A percentile compares a stretch with the other conserved stretches of the same genome.
These are phyloP conservation scores for Lacerta agilis DNA, from an alignment of 2,797 vertebrate genomes.

Conservation along the genomic window DNA sequence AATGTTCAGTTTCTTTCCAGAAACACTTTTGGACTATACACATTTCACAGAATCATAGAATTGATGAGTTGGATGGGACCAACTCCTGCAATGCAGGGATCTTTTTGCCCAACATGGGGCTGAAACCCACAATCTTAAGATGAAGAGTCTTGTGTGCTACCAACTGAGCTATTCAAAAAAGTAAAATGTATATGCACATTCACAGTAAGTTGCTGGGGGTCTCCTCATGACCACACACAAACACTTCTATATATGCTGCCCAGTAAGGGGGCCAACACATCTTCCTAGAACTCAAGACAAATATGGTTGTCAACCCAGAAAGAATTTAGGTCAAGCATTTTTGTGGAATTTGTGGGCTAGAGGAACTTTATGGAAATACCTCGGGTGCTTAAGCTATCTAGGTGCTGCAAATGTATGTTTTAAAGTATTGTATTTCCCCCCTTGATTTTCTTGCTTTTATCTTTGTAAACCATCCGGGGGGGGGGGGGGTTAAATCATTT, in stretches of 20 bases:
- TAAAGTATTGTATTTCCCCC: too few relatives aligned
- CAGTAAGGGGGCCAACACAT: too few relatives aligned
- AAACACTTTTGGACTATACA: not conserved
- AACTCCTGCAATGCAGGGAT: too few relatives aligned
- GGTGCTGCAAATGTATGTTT: not conserved
- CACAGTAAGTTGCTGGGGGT: too few relatives aligned
- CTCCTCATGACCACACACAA: not conserved
- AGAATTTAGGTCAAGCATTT: not conserved
- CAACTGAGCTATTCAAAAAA: not conserved
- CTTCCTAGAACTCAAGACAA: not conserved
- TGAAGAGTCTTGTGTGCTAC: too few relatives aligned
- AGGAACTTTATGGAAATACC: not conserved
- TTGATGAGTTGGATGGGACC: too few relatives aligned
- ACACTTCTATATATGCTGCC: not conserved
- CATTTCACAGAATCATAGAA: too few relatives aligned
- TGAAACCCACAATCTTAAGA: too few relatives aligned
- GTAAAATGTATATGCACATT: not conserved
- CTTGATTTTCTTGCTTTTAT: too few relatives aligned
- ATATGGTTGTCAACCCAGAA: not conserved
- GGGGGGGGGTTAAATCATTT: too few relatives aligned
- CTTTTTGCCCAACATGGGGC: too few relatives aligned
- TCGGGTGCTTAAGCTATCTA: not conserved
- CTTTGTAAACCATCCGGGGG: too few relatives aligned
- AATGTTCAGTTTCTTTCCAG: not conserved
- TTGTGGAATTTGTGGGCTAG: not conserved